A percentile compares a stretch with the other conserved stretches of the same genome.
Conservation (phyloP, 2,113 vertebrate genomes). For the Tragelaphus imberbis region DNA sequence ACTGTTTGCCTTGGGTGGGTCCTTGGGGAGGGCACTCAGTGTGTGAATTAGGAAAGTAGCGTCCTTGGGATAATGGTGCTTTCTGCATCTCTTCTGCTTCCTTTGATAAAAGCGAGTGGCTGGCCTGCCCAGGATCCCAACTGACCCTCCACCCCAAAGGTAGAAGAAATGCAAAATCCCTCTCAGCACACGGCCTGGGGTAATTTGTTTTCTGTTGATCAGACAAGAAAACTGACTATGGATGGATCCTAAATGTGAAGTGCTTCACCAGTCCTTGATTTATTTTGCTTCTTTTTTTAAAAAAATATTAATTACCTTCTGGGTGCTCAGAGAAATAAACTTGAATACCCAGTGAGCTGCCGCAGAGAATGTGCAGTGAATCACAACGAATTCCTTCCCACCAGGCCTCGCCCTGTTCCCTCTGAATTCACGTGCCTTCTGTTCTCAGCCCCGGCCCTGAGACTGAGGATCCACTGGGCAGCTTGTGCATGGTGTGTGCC, state of each 20-base stretch:
- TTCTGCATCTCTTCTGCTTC: slow-evolving; percentile 12
- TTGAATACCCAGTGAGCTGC: not conserved
- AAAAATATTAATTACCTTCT: not conserved
- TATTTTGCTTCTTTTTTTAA: not conserved
- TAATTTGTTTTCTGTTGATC: not conserved
- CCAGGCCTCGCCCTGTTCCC: not conserved
- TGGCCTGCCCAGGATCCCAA: slow-evolving; percentile 22
- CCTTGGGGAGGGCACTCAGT: accelerated
- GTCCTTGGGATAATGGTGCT: not conserved
- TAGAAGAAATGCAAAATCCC: not conserved
- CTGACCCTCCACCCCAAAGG: not conserved
- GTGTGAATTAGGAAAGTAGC: not conserved
- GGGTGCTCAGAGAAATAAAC: not conserved
- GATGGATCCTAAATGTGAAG: not conserved
- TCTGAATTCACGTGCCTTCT: accelerated
- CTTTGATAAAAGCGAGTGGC: not conserved
- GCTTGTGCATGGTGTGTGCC: accelerated
- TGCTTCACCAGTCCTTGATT: not conserved
- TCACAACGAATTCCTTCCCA: not conserved
- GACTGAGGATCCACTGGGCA: accelerated
- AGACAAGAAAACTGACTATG: not conserved
- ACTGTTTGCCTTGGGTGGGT: not conserved
- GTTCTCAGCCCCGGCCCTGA: not conserved
- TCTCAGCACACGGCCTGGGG: accelerated
- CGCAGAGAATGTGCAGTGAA: not conserved